Percentiles rank a stretch among this genome's conserved stretches.
Evolutionary conservation across 1,140 invertebrate genomes (phyloP).

Genomic region (Anoplolepis gracilipes): DNA sequence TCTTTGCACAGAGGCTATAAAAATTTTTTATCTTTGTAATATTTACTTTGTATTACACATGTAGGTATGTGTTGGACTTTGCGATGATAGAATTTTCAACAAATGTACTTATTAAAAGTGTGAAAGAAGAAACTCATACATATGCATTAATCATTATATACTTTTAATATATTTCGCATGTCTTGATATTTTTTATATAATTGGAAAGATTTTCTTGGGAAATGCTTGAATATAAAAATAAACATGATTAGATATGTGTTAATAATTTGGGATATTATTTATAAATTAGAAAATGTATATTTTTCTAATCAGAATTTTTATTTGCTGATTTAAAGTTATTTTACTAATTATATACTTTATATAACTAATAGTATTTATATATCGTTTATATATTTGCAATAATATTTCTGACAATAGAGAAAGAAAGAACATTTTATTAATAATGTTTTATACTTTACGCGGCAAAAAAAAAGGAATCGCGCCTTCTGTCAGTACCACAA

Average conservation of each 20-base stretch:
- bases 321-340: constrained; percentile 16
- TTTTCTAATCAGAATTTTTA: constrained; percentile 39
- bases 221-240: constrained; percentile 2
- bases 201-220: neutral
- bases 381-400: constrained; percentile 36
- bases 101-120: neutral
- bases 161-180: neutral
- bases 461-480: constrained; percentile 79
- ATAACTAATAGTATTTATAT: neutral
- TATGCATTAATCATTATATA: constrained; percentile 16
- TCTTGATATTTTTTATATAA: constrained; percentile 1
- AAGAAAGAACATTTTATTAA: constrained; percentile 57
- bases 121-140: neutral
- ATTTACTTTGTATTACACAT: neutral
- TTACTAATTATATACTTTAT: constrained; percentile 35
- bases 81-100: neutral
- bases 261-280: neutral
- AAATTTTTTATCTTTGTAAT: constrained; percentile 1
- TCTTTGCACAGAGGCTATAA: neutral
- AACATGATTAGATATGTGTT: neutral
- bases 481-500: constrained; percentile 71
- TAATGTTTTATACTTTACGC: constrained; percentile 80
- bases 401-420: neutral
- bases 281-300: neutral
- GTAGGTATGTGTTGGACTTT: constrained; percentile 22